A percentile compares a stretch with the other conserved stretches of the same genome.
These are phyloP conservation scores for Cephus sareptanus DNA, from an alignment of 2,888 invertebrate genomes.

Conservation along the genomic window DNA sequence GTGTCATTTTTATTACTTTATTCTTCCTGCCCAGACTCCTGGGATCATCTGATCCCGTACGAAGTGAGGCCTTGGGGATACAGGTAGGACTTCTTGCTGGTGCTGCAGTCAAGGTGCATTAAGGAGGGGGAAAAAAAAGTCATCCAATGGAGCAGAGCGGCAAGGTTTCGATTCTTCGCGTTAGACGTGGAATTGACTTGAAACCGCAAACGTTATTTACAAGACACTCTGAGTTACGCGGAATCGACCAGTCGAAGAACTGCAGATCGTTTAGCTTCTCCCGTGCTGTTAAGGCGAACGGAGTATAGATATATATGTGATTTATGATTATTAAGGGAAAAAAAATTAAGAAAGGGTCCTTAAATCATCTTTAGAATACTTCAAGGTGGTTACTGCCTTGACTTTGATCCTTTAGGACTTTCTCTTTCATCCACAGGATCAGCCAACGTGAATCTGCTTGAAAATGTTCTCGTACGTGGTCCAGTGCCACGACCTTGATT, in stretches of 20 bases:
- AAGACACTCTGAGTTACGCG: neutral
- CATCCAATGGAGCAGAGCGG: neutral
- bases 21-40: neutral
- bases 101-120: neutral
- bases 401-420: neutral
- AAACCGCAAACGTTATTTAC: neutral
- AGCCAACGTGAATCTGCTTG: neutral
- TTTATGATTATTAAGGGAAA: neutral
- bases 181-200: neutral
- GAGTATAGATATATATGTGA: neutral
- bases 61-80: constrained; percentile 1
- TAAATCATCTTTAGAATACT: neutral
- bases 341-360: neutral
- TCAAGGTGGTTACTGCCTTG: neutral
- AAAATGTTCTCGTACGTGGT: neutral
- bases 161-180: constrained; percentile 4
- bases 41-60: neutral
- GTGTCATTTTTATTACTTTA: neutral
- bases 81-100: neutral
- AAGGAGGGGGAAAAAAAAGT: neutral
- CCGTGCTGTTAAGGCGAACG: neutral
- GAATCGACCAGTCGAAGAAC: neutral
- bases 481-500: neutral
- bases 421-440: neutral
- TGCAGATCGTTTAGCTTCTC: neutral